Percentiles rank a stretch among this genome's conserved stretches.
These are phyloP conservation scores for Stichopus horrens DNA, from an alignment of 53 echinoderm and acorn worm species.

Conservation along the genomic window DNA sequence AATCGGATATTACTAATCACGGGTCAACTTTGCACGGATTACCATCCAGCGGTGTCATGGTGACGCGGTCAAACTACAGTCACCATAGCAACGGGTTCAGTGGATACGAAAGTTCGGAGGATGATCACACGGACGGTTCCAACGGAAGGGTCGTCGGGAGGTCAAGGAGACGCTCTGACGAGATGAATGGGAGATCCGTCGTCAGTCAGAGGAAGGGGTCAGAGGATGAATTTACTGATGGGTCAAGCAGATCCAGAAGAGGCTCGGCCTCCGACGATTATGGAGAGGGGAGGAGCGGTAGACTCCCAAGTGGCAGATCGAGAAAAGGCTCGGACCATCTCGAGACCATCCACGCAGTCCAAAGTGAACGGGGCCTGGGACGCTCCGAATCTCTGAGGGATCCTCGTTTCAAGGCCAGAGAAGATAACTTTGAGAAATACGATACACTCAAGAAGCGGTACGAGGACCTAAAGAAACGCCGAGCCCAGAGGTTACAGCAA, in stretches of 20 bases:
- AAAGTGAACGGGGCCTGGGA: background rate
- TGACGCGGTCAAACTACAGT: background rate
- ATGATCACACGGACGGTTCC: conserved; percentile 3
- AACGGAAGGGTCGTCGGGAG: background rate
- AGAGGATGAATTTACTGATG: conserved; percentile 12
- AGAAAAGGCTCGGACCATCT: background rate
- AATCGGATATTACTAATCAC: background rate
- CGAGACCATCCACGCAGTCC: background rate
- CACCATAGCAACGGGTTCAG: conserved; percentile 4
- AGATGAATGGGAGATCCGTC: background rate
- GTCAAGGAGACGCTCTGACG: background rate
- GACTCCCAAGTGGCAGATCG: background rate
- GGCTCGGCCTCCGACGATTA: conserved; percentile 49
- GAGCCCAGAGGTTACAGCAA: conserved; percentile 58
- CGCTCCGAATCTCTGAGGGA: conserved; percentile 22
- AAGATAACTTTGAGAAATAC: conserved; percentile 77
- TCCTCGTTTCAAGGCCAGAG: conserved; percentile 47
- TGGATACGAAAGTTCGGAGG: conserved; percentile 9
- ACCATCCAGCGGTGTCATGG: background rate
- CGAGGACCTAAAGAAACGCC: conserved; percentile 70
- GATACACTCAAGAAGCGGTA: conserved; percentile 81
- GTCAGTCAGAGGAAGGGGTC: background rate
- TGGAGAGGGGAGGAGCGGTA: background rate
- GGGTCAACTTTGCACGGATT: background rate
- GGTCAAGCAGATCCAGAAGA: conserved; percentile 64